Evolutionary conservation across 1,140 invertebrate species (phyloP), one percentile per base, ranked within the genome.

Genomic region (Plutomurus gul): DNA sequence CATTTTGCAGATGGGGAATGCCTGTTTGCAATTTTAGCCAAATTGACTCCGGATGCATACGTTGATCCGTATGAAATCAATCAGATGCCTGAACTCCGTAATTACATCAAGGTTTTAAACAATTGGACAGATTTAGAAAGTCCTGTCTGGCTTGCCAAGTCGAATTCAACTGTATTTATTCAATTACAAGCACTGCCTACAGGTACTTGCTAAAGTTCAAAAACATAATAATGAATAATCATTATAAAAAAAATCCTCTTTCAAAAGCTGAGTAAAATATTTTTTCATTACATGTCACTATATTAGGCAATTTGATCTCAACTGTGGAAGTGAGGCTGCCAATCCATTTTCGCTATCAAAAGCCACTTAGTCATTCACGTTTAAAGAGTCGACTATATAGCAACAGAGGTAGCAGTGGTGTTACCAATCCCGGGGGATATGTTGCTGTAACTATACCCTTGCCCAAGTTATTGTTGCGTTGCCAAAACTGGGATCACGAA

Each of bases 61-160:
- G 75, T 83, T 16, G 82, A 83, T 56, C 80, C 82, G 4, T 83
- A 83, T 81, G 82, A 83, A 71, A 76, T 83, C 25, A 18, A 27
- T 2, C 30, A 73, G 27, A 74, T 49, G n/a, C 56, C 76, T 1
- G 60, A 30, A 10, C 76, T 82, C 4, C 37, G 43, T 3, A 37
- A 77, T 27, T 65, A 71, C 20, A 76, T 82, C 1, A n/a, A 74
- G 16, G 74, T 83, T 40, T 49, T 82, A 18, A 83, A 83, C 39
- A 80, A 82, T 33, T 83, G 82, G 82, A 83, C 82, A 20, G 82
- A 83, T 60, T 77, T 83, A 76, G 82, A 83, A 49, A 81, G 70
- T 47, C 82, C 82, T 10, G 51, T 76, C 11, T 83, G 82, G 82
- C 43, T 73, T 0, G 71, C 80, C 39, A 75, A 74, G 18, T 82